Evolutionary conservation across 2,888 invertebrate genomes (phyloP), one percentile per base, ranked within the genome.

Genomic region (Xanthorhoe designata): DNA sequence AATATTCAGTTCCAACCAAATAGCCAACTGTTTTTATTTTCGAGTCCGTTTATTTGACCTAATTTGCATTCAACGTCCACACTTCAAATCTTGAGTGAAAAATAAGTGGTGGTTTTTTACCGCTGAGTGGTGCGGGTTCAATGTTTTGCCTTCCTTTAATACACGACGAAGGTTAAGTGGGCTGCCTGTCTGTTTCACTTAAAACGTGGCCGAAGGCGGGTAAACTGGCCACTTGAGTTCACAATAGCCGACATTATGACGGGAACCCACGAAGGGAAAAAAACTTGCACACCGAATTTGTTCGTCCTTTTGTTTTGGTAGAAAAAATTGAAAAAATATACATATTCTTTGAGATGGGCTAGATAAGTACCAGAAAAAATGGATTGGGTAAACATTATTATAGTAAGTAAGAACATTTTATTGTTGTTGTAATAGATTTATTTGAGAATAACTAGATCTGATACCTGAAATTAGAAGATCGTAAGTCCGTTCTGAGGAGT

Each of bases 131-230:
- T 63, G 74, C 62, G 83, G 78, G 86, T 88, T 87, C 87, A 87
- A 86, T 81, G 87, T 78, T 86, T 88, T 81, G 86, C 84, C 83
- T 87, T 83, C 81, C 79, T 79, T 86, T 87, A 89, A 88, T 84
- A 86, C 83, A 84, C 84, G 86, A 86, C 82, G 84, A 88, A 89
- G 91, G 91, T 90, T 90, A 91, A 91, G 89, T 90, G 88, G 87
- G 76, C 78, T 72, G 82, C 83, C 64, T 88, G 91, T 90, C 90
- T 85, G 89, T 88, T 89, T 88, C 89, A 89, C 86, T 91, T 89
- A 90, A 85, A 84, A 81, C 78, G 79, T 81, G 83, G 84, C 83
- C 82, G 83, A 75, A 79, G 78, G 75, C 78, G 83, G 68, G 68
- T 68, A 61, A 64, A 64, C 64, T 57, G 61, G 42, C 72, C 73